phyloP scores from a whole-genome alignment of 2,113 vertebrate species.

The Siphamia tubifer region DNA sequence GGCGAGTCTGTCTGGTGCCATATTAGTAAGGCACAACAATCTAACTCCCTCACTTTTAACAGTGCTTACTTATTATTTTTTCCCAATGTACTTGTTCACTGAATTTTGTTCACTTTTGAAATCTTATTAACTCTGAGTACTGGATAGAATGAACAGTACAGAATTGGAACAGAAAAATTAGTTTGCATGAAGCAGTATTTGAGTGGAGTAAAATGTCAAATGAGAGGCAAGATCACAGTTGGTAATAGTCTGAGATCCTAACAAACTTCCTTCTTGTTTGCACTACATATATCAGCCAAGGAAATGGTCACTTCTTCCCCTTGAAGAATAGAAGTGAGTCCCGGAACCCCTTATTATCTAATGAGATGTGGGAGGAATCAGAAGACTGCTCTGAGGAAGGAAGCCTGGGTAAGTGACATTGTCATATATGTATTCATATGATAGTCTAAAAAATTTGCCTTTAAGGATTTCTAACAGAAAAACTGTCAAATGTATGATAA shows the following conservation, averaged over 20 bases:
- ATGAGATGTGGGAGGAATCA: constrained; percentile 90
- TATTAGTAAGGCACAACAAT: not conserved
- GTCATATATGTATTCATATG: not conserved
- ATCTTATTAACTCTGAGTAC: not conserved
- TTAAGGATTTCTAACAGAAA: too few relatives aligned
- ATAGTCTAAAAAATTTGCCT: too few relatives aligned
- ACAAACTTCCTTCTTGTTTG: constrained; percentile 20
- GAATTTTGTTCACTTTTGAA: not conserved
- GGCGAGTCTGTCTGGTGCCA: constrained; percentile 74
- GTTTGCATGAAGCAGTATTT: not conserved
- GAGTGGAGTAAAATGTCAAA: not conserved
- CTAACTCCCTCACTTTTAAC: not conserved
- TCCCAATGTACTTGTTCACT: not conserved
- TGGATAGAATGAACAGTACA: not conserved
- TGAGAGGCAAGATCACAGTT: not conserved
- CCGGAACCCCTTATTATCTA: constrained; percentile 87
- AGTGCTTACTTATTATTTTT: not conserved
- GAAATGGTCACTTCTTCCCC: constrained; percentile 94
- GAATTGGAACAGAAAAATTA: not conserved
- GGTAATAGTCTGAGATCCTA: not conserved
- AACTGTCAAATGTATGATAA: too few relatives aligned
- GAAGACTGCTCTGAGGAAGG: constrained; percentile 85
- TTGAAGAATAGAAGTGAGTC: constrained; percentile 86
- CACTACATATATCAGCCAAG: constrained; percentile 78
- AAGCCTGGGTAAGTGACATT: constrained; percentile 79